Conservation (phyloP, 2,113 vertebrate species). For the Anhinga anhinga region DNA sequence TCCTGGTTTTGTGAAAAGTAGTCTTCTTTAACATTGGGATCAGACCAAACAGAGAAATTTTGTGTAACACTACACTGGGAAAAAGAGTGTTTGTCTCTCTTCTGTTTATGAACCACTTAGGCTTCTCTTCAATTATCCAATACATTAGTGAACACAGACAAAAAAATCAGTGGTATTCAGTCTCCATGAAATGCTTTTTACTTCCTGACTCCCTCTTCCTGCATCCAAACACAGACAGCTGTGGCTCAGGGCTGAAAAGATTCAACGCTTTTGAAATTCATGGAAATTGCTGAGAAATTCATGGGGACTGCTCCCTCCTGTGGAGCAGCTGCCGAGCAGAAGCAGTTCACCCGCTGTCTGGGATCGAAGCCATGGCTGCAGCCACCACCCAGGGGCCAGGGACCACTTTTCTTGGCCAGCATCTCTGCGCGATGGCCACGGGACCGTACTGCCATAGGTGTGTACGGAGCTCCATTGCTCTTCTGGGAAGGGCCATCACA, state of each 20-base stretch:
- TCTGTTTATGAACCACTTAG: neutral
- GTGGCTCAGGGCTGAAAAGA: neutral
- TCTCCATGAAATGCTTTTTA: neutral
- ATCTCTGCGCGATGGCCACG: fast-evolving
- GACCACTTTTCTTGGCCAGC: neutral
- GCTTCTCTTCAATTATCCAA: slow-evolving; percentile 29
- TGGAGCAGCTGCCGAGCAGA: slow-evolving; percentile 47
- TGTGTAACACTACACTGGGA: neutral
- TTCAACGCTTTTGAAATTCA: neutral
- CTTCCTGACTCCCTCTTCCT: neutral
- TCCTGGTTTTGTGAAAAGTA: neutral
- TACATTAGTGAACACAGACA: neutral
- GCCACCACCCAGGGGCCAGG: neutral
- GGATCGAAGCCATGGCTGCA: neutral
- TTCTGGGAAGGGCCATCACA: fast-evolving
- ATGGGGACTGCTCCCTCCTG: slow-evolving; percentile 51
- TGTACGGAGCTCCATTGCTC: neutral
- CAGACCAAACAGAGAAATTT: slow-evolving; percentile 7
- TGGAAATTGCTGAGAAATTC: neutral
- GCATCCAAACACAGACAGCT: slow-evolving; percentile 22
- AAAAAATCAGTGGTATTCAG: slow-evolving; percentile 27
- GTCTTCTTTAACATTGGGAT: neutral
- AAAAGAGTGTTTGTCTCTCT: neutral
- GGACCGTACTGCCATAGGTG: fast-evolving
- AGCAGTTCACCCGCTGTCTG: neutral